Evolutionary conservation across 2,888 invertebrate genomes (phyloP).

Genomic region (Lasioglossum lativentre): DNA sequence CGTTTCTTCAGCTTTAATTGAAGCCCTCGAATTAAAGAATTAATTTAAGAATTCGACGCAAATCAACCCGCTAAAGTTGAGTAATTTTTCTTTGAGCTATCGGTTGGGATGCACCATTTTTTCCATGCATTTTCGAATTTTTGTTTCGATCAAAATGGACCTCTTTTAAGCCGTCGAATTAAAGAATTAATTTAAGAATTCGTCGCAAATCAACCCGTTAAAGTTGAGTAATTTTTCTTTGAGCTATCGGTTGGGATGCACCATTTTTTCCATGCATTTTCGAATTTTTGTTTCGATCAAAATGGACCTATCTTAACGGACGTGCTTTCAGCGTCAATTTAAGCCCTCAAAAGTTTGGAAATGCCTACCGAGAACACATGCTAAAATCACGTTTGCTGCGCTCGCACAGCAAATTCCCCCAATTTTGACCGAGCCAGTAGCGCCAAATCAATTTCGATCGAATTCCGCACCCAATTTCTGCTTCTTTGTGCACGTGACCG

Average conservation of each 20-base stretch:
- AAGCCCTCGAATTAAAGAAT: too few relatives aligned
- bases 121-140: background rate
- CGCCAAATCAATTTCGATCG: background rate
- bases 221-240: background rate
- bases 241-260: background rate
- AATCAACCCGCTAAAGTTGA: background rate
- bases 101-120: background rate
- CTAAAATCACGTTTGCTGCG: background rate
- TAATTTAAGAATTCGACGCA: too few relatives aligned
- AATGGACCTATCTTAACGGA: background rate
- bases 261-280: background rate
- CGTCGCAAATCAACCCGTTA: too few relatives aligned
- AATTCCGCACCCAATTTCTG: background rate
- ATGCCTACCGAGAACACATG: background rate
- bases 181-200: background rate
- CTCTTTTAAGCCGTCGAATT: too few relatives aligned
- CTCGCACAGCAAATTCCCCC: background rate
- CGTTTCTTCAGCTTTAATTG: too few relatives aligned
- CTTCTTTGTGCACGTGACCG: background rate
- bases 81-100: background rate
- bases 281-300: background rate
- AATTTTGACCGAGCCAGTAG: background rate
- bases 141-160: fast-evolving
- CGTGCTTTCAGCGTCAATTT: background rate
- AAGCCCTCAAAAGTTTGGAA: background rate